Percentiles rank a stretch among this genome's conserved stretches.
These are phyloP conservation scores for Dissostichus mawsoni DNA, from an alignment of 2,113 vertebrate genomes.

Conservation along the genomic window DNA sequence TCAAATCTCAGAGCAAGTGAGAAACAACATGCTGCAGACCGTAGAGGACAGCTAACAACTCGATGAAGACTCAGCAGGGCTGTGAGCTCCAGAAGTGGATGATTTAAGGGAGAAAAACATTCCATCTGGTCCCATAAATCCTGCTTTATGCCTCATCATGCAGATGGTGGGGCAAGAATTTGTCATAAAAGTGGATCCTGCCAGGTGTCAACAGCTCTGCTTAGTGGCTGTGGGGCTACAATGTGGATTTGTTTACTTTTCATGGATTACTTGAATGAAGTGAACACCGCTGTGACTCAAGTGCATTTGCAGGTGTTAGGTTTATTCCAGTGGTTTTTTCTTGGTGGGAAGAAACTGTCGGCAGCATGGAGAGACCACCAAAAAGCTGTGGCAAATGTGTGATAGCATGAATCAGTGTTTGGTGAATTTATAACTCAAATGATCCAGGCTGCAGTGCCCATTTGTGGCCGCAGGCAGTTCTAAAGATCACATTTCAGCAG, in stretches of 20 bases:
- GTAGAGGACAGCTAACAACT: conserved; percentile 3
- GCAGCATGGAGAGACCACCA: conserved; percentile 9
- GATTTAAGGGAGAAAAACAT: conserved; percentile 57
- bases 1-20: conserved; percentile 20
- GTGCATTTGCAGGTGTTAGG: conserved; percentile 24
- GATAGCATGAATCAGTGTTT: conserved; percentile 15
- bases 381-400: conserved; percentile 7
- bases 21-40: background rate
- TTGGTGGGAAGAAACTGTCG: background rate
- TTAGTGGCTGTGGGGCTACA: conserved; percentile 21
- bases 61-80: conserved; percentile 17
- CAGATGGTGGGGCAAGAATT: conserved; percentile 62
- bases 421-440: conserved; percentile 20
- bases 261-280: conserved; percentile 44
- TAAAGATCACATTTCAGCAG: background rate
- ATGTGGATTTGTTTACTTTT: conserved; percentile 35
- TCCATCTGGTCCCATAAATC: conserved; percentile 66
- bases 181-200: conserved; percentile 52
- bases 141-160: conserved; percentile 55
- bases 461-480: background rate
- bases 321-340: background rate
- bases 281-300: conserved; percentile 35
- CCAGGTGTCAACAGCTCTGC: conserved; percentile 58
- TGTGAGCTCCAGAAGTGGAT: conserved; percentile 26
- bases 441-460: background rate